phyloP scores from a whole-genome alignment of 35 echinoderm and acorn worm genomes.

The Holothuria glaberrima region DNA sequence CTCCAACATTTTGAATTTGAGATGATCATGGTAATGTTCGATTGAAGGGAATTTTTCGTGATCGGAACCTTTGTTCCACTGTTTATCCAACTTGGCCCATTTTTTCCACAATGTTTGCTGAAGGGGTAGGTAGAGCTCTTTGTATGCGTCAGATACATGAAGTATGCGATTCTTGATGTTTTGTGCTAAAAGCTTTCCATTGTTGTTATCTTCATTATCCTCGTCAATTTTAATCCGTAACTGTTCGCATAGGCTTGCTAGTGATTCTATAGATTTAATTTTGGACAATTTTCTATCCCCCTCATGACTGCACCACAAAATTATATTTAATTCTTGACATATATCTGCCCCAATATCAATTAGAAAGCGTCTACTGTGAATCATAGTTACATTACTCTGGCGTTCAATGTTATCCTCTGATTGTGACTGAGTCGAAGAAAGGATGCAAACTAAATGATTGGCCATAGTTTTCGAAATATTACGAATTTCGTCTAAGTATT shows the following conservation, averaged over 20 bases:
- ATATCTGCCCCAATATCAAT: neutral
- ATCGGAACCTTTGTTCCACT: neutral
- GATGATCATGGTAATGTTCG: constrained; percentile 1
- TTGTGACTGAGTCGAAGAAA: neutral
- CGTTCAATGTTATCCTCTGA: neutral
- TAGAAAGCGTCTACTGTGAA: neutral
- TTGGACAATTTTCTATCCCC: too few relatives aligned
- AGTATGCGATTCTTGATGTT: neutral
- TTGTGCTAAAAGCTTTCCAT: neutral
- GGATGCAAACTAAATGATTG: neutral
- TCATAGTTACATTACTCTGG: neutral
- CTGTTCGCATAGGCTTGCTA: neutral
- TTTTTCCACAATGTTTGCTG: constrained; percentile 1
- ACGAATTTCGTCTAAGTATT: neutral
- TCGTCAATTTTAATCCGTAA: constrained; percentile 18
- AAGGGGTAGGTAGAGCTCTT: constrained; percentile 3
- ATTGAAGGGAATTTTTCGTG: neutral
- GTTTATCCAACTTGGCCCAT: constrained; percentile 33
- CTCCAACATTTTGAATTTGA: neutral
- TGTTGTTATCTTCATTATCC: neutral
- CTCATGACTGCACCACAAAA: neutral
- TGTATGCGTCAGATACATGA: neutral
- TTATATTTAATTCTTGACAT: neutral
- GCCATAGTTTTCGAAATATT: neutral
- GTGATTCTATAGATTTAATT: neutral